Evolutionary conservation across 2,113 vertebrate genomes (phyloP), one percentile per base, ranked within the genome.

Genomic region (Bombycilla garrulus): DNA sequence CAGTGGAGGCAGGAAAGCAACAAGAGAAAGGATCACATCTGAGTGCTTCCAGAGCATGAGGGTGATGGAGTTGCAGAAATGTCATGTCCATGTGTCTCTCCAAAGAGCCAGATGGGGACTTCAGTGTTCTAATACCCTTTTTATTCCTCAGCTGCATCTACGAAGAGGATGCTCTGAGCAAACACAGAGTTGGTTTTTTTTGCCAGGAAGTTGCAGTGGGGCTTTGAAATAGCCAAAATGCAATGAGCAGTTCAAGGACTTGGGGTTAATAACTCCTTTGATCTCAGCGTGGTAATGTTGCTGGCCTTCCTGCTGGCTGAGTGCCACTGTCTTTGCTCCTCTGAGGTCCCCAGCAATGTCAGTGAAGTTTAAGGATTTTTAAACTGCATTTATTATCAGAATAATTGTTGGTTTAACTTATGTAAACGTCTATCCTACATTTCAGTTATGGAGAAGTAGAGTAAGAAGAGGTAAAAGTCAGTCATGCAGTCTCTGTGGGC

Each of bases 351-450:
- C 23, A 64, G 83, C 51, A 40, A 60, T 83, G 71, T 47, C 78
- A 58, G 35, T 29, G 50, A 66, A 66, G 58, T 58, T 85, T 82
- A 73, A 85, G 50, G 70, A 54, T 56, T 85, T 92, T 91, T 38
- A 79, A 89, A 36, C 56, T 50, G 40, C 3, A 1, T 40, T 91
- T 91, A 51, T 83, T 36, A 53, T 53, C 38, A 33, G 67, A 50
- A 4, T 91, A 81, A 72, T 53, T 91, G 58, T 91, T 92, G 66
- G 22, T 87, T 92, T 91, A 92, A 64, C 26, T 91, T 89, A 73
- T 38, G 62, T 62, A 72, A 77, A 87, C 85, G 13, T 69, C 31
- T 72, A 1, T 67, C 31, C 44, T 83, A 7, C 42, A 28, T 71
- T 89, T 79, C 8, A 6, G 50, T 77, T 82, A 24, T 1, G 13